phyloP scores from a whole-genome alignment of 2,888 invertebrate genomes.

The Blera fallax region DNA sequence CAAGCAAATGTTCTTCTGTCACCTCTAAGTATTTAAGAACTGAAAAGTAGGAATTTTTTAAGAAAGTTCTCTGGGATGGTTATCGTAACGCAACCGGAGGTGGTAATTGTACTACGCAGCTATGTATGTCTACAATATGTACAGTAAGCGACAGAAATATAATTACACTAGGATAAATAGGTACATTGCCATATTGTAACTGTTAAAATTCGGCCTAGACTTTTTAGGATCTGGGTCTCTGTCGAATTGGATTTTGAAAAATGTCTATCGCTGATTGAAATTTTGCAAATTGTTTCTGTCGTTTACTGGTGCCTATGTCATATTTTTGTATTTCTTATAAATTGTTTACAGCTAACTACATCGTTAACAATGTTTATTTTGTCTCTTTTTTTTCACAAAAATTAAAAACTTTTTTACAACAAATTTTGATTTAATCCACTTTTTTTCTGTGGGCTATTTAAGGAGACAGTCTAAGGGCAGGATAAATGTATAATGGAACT shows the following conservation, averaged over 20 bases:
- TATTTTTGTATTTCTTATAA: background rate
- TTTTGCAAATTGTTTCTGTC: background rate
- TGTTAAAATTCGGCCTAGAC: too few relatives aligned
- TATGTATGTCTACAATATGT: slow-evolving; percentile 33
- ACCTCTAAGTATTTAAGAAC: slow-evolving; percentile 39
- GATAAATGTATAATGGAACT: slow-evolving; percentile 45
- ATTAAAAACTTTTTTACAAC: slow-evolving; percentile 40
- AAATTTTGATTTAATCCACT: slow-evolving; percentile 12
- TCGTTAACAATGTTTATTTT: slow-evolving; percentile 44
- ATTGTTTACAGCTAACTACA: slow-evolving; percentile 60
- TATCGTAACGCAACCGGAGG: background rate
- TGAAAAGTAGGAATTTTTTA: background rate
- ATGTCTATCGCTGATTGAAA: too few relatives aligned
- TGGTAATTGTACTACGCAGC: slow-evolving; percentile 23
- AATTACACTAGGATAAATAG: background rate
- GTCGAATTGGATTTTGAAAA: too few relatives aligned
- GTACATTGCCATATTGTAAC: too few relatives aligned
- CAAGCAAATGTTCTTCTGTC: slow-evolving; percentile 45
- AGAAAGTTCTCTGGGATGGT: background rate
- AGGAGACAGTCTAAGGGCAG: slow-evolving; percentile 55
- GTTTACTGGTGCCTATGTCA: slow-evolving; percentile 7
- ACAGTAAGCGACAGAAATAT: slow-evolving; percentile 27
- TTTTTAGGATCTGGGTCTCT: too few relatives aligned
- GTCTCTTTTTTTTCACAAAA: slow-evolving; percentile 15
- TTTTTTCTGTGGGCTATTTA: slow-evolving; percentile 22